Evolutionary conservation across 2,113 vertebrate species (phyloP), one percentile per base, ranked within the genome.

Genomic region (Syngnathus floridae): DNA sequence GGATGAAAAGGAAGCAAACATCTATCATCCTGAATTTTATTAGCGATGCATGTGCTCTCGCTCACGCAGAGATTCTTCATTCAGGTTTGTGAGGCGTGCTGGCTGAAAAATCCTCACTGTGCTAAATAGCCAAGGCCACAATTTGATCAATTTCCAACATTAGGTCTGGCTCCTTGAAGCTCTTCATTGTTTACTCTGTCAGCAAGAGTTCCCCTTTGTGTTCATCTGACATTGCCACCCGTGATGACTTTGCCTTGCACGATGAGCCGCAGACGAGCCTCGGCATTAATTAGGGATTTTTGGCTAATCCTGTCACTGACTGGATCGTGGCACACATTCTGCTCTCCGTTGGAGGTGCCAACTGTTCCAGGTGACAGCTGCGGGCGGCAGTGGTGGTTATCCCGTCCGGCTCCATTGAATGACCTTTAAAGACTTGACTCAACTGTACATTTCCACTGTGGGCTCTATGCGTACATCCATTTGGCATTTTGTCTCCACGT

Each of bases 1-100:
- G 73, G 79, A 84, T 89, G 86, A 88, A 87, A 86, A 84, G 84
- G 69, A 81, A 78, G 67, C 72, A 68, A 78, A 82, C 79, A 81
- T 84, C 75, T 84, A 64, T 72, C 63, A 22, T 79, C 73, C 70
- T 43, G 64, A 76, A 67, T 83, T 86, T 85, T 58, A 90, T 91
- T 90, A 84, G 86, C 82, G 83, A 82, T 80, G 77, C 74, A 72
- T 77, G 17, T 59, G 17, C 19, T 60, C 19, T 6, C 4, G 19
- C 40, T 41, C 26, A 13, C 13, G 14, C n/a, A 22, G 17, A 58
- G 17, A n/a, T 21, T 59, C 8, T 38, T 9, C 11, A 5, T 40
- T 40, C 36, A 41, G 54, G 22, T 71, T n/a, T 69, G 40, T 57
- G 38, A 31, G 22, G 43, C 38, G 22, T 54, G 51, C 22, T 38